These are phyloP conservation scores for Sturnus vulgaris DNA, from an alignment of 2,113 vertebrate species.

Conservation along the genomic window DNA sequence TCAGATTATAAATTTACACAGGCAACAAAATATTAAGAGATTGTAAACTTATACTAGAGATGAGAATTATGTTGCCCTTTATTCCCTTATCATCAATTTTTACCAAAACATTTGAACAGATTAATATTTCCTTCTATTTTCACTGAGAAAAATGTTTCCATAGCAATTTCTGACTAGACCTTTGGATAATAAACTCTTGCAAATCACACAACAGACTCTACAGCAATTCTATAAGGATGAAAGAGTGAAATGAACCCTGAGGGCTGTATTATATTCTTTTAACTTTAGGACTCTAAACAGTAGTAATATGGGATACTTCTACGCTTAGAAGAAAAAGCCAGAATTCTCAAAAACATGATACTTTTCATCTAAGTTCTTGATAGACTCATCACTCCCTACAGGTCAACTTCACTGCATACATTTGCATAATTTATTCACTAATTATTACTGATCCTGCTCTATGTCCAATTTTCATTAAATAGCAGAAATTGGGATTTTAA, in stretches of 20 bases:
- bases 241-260: neutral
- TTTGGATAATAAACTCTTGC: neutral
- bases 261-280: neutral
- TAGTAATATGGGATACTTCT: neutral
- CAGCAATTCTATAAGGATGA: neutral
- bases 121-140: neutral
- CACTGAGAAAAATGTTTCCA: neutral
- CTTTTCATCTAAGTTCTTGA: neutral
- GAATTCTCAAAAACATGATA: neutral
- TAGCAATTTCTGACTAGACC: neutral
- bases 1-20: neutral
- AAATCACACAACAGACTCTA: neutral
- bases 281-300: neutral
- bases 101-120: neutral
- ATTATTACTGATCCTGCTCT: neutral
- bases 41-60: neutral
- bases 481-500: neutral
- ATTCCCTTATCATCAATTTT: neutral
- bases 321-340: neutral
- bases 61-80: neutral
- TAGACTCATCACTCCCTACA: neutral
- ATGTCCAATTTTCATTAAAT: neutral
- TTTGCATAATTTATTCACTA: neutral
- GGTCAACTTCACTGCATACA: neutral
- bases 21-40: neutral